phyloP scores from a whole-genome alignment of 1,140 invertebrate genomes.

The Drosophila nigrodunni region DNA sequence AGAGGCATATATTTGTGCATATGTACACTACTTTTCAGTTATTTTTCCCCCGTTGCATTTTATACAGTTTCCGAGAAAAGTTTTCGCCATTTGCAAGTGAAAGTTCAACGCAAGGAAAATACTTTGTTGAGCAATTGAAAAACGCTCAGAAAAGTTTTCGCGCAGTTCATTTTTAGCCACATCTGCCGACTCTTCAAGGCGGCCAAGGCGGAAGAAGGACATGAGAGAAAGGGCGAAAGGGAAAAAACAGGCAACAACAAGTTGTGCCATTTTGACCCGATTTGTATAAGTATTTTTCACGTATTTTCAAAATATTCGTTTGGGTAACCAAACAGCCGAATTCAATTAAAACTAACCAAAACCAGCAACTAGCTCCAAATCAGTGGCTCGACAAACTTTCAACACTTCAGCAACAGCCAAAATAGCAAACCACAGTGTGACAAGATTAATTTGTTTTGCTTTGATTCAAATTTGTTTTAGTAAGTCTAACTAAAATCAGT shows the following conservation, averaged over 20 bases:
- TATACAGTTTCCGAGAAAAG: conserved; percentile 54
- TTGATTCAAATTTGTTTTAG: too few species aligned
- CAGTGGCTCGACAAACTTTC: conserved; percentile 26
- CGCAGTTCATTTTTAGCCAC: conserved; percentile 57
- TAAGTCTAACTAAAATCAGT: too few species aligned
- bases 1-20: neutral
- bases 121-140: conserved; percentile 75
- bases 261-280: conserved; percentile 53
- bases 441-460: neutral
- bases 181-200: neutral
- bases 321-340: conserved; percentile 31
- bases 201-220: neutral
- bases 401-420: conserved; percentile 3
- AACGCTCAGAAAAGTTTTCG: conserved; percentile 62
- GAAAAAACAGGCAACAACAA: conserved; percentile 19
- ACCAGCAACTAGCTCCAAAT: conserved; percentile 43
- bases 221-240: neutral
- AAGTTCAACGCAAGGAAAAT: conserved; percentile 70
- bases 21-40: neutral
- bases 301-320: conserved; percentile 22
- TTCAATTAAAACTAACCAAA: conserved; percentile 42
- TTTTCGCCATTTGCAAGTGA: conserved; percentile 68
- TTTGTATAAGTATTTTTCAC: conserved; percentile 30
- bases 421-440: conserved; percentile 11
- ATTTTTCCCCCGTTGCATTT: conserved; percentile 11